A percentile compares a stretch with the other conserved stretches of the same genome.
Evolutionary conservation across 1,140 invertebrate species (phyloP).

Genomic region (Saccostrea glomerata): DNA sequence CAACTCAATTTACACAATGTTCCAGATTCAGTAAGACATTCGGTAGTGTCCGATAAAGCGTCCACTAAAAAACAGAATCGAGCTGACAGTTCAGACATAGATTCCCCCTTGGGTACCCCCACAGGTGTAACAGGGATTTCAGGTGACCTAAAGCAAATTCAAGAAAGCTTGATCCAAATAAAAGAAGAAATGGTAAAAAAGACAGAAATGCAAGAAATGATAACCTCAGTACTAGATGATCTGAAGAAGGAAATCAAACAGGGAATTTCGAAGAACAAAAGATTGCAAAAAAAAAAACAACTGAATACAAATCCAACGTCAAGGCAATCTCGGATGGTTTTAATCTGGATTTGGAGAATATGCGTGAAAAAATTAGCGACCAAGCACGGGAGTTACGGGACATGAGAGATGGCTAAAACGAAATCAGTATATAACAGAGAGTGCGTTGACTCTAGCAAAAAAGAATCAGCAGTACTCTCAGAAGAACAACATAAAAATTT

Average conservation of each 20-base stretch:
- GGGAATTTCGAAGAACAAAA: background rate
- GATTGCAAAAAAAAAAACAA: too few relatives aligned
- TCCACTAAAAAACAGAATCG: background rate
- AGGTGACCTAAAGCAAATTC: background rate
- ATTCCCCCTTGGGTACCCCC: background rate
- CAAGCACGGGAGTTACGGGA: background rate
- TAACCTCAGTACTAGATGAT: background rate
- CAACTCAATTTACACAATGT: background rate
- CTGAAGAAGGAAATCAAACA: background rate
- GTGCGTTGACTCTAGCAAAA: background rate
- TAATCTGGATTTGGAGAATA: too few relatives aligned
- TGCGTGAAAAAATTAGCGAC: background rate
- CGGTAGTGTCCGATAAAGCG: background rate
- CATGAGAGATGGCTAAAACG: background rate
- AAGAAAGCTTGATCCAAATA: background rate
- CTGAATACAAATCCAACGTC: too few relatives aligned
- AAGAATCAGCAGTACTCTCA: background rate
- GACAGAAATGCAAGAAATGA: background rate
- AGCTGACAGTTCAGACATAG: constrained; percentile 11
- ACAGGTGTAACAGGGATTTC: background rate
- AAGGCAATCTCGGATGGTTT: too few relatives aligned
- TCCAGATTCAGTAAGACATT: background rate
- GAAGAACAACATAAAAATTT: too few relatives aligned
- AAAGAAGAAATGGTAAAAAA: background rate
- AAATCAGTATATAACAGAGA: background rate